These are phyloP conservation scores for Rattus norvegicus DNA, from an alignment of 2,113 vertebrate genomes.

Conservation along the genomic window DNA sequence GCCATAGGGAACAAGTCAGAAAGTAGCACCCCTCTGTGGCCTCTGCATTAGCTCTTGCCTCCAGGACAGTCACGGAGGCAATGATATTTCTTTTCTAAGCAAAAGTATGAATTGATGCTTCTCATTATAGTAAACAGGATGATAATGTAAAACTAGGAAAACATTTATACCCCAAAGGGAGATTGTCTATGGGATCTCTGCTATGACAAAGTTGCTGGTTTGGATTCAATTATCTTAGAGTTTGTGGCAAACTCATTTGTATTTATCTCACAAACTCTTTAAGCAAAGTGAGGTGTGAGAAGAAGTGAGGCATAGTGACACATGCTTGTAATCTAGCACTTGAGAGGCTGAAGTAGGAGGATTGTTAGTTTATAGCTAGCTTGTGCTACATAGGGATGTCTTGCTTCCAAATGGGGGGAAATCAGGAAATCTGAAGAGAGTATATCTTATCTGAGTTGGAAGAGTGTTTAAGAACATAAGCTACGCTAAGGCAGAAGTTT, in stretches of 20 bases:
- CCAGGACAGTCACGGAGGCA: neutral
- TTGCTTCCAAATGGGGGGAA: neutral
- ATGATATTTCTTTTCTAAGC: conserved; percentile 31
- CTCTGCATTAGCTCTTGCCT: neutral
- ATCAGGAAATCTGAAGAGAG: neutral
- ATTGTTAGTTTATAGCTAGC: neutral
- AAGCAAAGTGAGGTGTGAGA: conserved; percentile 40
- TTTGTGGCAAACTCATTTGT: conserved; percentile 44
- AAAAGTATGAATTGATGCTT: conserved; percentile 33
- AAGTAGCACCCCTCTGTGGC: neutral
- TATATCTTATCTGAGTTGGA: neutral
- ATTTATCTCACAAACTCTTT: conserved; percentile 42
- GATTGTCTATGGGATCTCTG: conserved; percentile 29
- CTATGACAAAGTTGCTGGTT: conserved; percentile 31
- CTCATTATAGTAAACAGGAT: conserved; percentile 24
- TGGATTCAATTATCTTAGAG: conserved; percentile 56
- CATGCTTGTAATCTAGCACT: neutral
- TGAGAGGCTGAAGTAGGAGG: neutral
- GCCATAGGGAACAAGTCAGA: neutral
- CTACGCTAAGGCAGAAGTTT: conserved; percentile 1
- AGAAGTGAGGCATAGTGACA: neutral
- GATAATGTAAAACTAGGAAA: conserved; percentile 40
- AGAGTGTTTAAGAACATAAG: conserved; percentile 56
- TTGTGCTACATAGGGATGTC: neutral
- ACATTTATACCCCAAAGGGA: neutral